Percentiles rank a stretch among this genome's conserved stretches.
Evolutionary conservation across 2,113 vertebrate genomes (phyloP).

Genomic region (Hydropotes inermis): DNA sequence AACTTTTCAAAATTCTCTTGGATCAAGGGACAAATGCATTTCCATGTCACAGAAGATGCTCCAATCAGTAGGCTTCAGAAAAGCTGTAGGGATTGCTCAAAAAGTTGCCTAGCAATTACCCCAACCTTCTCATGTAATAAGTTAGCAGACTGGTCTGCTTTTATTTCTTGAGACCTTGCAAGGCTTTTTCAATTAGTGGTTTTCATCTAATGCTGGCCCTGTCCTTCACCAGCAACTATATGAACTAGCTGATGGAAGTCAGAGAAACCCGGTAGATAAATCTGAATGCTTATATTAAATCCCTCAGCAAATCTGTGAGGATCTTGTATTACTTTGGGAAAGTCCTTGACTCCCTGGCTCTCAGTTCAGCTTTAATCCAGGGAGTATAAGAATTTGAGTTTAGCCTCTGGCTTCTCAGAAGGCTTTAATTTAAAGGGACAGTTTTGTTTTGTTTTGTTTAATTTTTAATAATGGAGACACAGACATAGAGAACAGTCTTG

Average conservation of each 20-base stretch:
- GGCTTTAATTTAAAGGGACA: neutral
- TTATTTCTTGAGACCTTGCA: neutral
- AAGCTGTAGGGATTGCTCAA: neutral
- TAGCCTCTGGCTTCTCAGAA: neutral
- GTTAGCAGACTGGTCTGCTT: neutral
- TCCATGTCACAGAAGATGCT: neutral
- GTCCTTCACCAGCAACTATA: neutral
- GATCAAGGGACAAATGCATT: neutral
- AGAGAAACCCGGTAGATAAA: neutral
- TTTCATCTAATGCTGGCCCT: neutral
- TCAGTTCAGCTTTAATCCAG: neutral
- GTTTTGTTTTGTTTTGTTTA: accelerated
- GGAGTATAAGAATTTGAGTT: neutral
- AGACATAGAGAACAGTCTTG: neutral
- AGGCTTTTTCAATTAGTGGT: neutral
- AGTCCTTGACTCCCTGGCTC: neutral
- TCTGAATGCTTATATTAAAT: neutral
- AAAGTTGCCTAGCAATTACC: neutral
- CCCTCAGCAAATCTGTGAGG: neutral
- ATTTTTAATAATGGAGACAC: neutral
- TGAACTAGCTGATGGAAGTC: neutral
- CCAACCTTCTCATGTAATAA: neutral
- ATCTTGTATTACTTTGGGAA: neutral
- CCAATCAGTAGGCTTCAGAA: neutral
- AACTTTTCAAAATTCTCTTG: neutral